These are phyloP conservation scores for Belgica antarctica DNA, from an alignment of 2,888 invertebrate species.

Conservation along the genomic window DNA sequence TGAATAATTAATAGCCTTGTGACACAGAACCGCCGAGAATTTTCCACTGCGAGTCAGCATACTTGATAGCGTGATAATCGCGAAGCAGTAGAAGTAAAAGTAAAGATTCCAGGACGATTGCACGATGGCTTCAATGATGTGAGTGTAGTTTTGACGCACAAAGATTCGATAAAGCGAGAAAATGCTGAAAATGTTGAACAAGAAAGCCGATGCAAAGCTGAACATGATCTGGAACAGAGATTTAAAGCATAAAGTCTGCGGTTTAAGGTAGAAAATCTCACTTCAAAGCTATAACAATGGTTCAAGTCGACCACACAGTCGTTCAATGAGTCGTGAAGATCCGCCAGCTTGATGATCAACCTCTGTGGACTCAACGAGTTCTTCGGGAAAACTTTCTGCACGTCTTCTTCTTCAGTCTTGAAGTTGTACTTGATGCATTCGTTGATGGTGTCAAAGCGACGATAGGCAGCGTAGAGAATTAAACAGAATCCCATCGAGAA, in stretches of 20 bases:
- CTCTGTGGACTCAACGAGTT: neutral
- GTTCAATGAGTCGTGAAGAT: conserved; percentile 23
- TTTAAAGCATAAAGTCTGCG: neutral
- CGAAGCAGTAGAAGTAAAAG: neutral
- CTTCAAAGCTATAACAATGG: neutral
- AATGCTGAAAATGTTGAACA: conserved; percentile 33
- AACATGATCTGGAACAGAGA: neutral
- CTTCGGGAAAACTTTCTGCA: neutral
- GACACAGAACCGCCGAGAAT: conserved; percentile 35
- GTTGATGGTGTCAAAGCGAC: conserved; percentile 11
- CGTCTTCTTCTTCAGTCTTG: conserved; percentile 36
- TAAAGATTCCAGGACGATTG: conserved; percentile 33
- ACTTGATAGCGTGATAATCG: conserved; percentile 17
- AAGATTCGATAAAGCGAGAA: conserved; percentile 35
- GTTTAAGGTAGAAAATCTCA: too few relatives aligned
- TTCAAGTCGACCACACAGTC: conserved; percentile 24
- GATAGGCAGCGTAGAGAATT: neutral
- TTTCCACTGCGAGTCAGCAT: conserved; percentile 37
- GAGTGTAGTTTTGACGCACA: neutral
- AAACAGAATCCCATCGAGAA: neutral
- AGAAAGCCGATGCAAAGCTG: neutral
- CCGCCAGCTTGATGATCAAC: conserved; percentile 24
- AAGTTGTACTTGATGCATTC: conserved; percentile 7
- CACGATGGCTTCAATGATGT: neutral
- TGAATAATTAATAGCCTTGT: conserved; percentile 41